Percentiles rank a stretch among this genome's conserved stretches.
phyloP scores from a whole-genome alignment of 2,888 invertebrate genomes.

The Synanthedon tipuliformis region DNA sequence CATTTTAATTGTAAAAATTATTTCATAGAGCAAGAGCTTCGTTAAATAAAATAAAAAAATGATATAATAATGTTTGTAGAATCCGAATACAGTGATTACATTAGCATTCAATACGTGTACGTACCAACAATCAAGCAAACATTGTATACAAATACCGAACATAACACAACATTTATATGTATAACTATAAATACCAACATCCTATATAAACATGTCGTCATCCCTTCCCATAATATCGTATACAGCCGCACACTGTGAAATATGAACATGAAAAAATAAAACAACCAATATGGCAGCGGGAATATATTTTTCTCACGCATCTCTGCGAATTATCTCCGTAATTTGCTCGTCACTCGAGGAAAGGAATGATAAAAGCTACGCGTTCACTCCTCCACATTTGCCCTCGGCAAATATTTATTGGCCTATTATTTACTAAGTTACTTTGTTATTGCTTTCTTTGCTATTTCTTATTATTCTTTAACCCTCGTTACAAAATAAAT shows the following conservation, averaged over 20 bases:
- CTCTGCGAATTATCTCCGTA: constrained; percentile 37
- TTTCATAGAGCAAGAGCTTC: no score
- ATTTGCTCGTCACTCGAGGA: constrained; percentile 26
- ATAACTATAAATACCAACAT: background rate
- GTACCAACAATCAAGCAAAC: background rate
- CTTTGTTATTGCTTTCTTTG: background rate
- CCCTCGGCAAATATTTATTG: background rate
- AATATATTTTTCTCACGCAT: constrained; percentile 49
- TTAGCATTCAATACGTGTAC: background rate
- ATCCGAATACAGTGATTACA: background rate
- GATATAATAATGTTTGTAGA: no score
- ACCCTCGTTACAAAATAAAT: background rate
- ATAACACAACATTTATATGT: background rate
- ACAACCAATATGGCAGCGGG: constrained; percentile 28
- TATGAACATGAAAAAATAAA: constrained; percentile 38
- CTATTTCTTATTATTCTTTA: background rate
- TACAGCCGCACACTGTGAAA: constrained; percentile 21
- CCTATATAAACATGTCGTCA: background rate
- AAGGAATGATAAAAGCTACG: constrained; percentile 29
- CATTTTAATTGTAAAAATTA: no score
- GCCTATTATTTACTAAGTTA: background rate
- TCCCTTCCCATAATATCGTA: constrained; percentile 1
- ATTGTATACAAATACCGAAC: background rate
- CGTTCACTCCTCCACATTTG: constrained; percentile 1
- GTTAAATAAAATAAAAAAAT: no score